phyloP scores from a whole-genome alignment of 2,113 vertebrate genomes.

The Cyprinus carpio region DNA sequence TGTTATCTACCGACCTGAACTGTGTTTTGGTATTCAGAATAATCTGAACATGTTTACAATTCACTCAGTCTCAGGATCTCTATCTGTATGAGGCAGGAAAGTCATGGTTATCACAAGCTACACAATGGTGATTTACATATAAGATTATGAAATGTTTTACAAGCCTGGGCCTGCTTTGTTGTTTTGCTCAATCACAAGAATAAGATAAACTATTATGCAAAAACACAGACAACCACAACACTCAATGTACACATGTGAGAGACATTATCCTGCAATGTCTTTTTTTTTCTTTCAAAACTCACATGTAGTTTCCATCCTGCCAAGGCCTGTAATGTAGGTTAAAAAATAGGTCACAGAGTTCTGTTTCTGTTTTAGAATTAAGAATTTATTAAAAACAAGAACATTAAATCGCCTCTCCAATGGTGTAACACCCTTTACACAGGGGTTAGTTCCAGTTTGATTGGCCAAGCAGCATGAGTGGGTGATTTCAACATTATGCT shows the following conservation, averaged over 20 bases:
- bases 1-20: not conserved
- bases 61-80: not conserved
- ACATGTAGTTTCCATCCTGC: slow-evolving; percentile 12
- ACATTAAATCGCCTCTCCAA: not conserved
- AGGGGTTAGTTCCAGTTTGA: not conserved
- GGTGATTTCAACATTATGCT: not conserved
- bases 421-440: not conserved
- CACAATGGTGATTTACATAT: too few species aligned
- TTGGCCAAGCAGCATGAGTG: not conserved
- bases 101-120: slow-evolving; percentile 11
- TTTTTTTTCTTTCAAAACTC: not conserved
- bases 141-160: not conserved
- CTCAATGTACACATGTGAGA: not conserved
- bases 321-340: slow-evolving; percentile 29
- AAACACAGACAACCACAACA: not conserved
- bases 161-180: not conserved
- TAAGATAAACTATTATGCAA: not conserved
- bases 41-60: not conserved
- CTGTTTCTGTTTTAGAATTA: slow-evolving; percentile 13
- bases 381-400: not conserved
- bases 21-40: slow-evolving; percentile 1
- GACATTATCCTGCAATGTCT: not conserved
- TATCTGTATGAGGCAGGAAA: not conserved
- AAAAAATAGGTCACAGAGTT: slow-evolving; percentile 19
- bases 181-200: not conserved